A percentile compares a stretch with the other conserved stretches of the same genome.
Conservation (phyloP, 2,888 invertebrate species). For the Uloborus plumipes region DNA sequence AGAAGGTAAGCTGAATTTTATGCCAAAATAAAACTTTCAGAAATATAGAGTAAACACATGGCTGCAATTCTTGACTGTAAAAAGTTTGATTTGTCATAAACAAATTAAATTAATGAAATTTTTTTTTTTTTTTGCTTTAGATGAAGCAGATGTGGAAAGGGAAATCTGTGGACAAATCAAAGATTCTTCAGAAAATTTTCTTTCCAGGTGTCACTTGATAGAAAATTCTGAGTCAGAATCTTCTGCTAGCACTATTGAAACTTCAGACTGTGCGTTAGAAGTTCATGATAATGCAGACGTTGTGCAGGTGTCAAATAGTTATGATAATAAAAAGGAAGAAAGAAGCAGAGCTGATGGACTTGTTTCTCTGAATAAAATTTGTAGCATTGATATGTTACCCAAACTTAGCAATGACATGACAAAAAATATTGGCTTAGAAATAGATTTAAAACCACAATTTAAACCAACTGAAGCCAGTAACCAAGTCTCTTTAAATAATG, state of each 20-base stretch:
- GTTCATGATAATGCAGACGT: background rate
- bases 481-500: no score
- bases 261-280: background rate
- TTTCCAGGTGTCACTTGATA: no score
- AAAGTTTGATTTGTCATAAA: background rate
- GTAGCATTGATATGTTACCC: constrained; percentile 1
- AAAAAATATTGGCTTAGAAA: background rate
- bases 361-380: background rate
- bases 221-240: background rate
- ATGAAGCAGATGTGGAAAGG: background rate
- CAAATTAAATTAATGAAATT: no score
- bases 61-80: no score
- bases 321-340: background rate
- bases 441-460: background rate
- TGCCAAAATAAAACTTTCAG: no score
- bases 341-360: background rate
- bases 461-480: no score
- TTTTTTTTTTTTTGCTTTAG: background rate
- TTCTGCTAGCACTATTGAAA: background rate
- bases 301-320: no score
- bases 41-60: no score
- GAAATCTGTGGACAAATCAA: background rate
- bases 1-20: no score
- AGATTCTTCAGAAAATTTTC: background rate
- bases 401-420: background rate